A percentile compares a stretch with the other conserved stretches of the same genome.
Conservation (phyloP, 2,797 vertebrate species). For the Mus spretus region DNA sequence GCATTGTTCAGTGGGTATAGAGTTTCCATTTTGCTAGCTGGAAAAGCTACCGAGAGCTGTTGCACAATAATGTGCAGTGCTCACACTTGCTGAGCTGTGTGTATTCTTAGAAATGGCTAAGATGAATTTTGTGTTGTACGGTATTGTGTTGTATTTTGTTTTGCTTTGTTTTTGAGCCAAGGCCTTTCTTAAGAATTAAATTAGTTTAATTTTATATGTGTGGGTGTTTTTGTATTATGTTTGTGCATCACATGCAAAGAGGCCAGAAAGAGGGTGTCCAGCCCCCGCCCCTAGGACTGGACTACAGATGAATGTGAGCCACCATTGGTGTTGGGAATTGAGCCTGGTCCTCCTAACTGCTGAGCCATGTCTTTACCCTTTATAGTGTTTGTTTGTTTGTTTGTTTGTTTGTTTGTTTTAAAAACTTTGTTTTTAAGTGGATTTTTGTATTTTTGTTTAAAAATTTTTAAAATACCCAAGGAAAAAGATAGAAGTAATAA, state of each 20-base stretch:
- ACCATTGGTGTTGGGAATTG: background rate
- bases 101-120: background rate
- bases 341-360: background rate
- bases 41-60: background rate
- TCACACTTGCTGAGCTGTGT: background rate
- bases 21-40: constrained; percentile 52
- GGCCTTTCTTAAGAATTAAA: background rate
- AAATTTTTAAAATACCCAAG: background rate
- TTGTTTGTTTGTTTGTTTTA: background rate
- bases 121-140: background rate
- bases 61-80: background rate
- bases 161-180: background rate
- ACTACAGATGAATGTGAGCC: background rate
- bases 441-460: constrained; percentile 35
- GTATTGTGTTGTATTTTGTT: background rate
- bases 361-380: background rate
- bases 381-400: no score
- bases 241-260: background rate
- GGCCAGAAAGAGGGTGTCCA: background rate
- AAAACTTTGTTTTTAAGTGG: background rate
- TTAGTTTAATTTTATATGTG: background rate
- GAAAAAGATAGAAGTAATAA: constrained; percentile 12
- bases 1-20: background rate
- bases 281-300: background rate
- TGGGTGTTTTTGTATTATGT: background rate